Percentiles rank a stretch among this genome's conserved stretches.
Conservation (phyloP, 1,140 invertebrate genomes). For the Trichomalopsis sarcophagae region DNA sequence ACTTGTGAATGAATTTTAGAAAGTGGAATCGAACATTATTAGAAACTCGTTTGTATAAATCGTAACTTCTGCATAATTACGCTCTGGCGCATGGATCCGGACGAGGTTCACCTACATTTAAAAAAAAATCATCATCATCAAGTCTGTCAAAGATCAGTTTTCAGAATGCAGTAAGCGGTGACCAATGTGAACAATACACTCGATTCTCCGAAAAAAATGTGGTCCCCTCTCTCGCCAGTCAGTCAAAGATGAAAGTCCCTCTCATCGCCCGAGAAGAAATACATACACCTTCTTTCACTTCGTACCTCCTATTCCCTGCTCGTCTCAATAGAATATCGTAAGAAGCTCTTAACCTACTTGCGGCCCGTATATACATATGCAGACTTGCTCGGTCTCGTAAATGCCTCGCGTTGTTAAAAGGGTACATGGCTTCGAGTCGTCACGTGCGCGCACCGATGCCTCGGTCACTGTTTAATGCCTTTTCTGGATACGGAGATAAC, state of each 20-base stretch:
- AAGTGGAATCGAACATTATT: not conserved
- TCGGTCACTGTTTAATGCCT: not conserved
- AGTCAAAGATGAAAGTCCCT: not conserved
- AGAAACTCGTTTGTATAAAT: conserved; percentile 9
- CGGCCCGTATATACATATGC: not conserved
- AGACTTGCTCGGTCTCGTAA: not conserved
- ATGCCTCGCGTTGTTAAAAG: conserved; percentile 8
- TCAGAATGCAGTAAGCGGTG: too few relatives aligned
- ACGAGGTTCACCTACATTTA: too few relatives aligned
- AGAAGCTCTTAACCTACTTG: conserved; percentile 51
- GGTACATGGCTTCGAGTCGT: not conserved
- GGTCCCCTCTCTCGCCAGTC: not conserved
- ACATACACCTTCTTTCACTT: not conserved
- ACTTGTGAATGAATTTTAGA: not conserved
- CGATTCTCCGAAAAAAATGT: not conserved
- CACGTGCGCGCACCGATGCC: not conserved
- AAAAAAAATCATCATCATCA: too few relatives aligned
- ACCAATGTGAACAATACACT: too few relatives aligned
- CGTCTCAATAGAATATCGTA: conserved; percentile 35
- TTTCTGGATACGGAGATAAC: not conserved
- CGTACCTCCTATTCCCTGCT: not conserved
- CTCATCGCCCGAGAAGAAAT: not conserved
- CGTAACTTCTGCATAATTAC: not conserved
- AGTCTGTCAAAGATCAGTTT: too few relatives aligned
- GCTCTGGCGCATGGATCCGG: not conserved